Percentiles rank a stretch among this genome's conserved stretches.
Conservation (phyloP, 2,888 invertebrate species). For the Pachliopta kotzebuea region DNA sequence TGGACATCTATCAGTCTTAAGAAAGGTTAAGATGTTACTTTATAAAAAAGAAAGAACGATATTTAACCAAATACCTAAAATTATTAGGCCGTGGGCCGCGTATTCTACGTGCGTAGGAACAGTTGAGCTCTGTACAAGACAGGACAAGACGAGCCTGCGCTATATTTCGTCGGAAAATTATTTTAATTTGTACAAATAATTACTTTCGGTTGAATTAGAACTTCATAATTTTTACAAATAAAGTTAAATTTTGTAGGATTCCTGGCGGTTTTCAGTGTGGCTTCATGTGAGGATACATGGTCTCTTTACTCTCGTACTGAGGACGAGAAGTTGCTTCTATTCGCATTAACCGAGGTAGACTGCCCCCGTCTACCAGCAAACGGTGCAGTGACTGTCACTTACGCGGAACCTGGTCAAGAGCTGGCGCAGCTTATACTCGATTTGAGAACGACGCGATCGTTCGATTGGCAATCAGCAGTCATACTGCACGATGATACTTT, state of each 20-base stretch:
- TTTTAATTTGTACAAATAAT: no score
- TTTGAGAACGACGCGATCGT: conserved; percentile 82
- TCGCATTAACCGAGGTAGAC: conserved; percentile 89
- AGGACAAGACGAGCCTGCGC: no score
- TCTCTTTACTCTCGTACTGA: conserved; percentile 82
- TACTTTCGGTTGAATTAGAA: no score
- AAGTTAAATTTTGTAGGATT: conserved; percentile 76
- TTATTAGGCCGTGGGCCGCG: no score
- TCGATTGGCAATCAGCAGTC: conserved; percentile 87
- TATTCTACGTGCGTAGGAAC: no score
- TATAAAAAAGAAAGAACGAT: background rate
- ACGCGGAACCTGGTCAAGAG: conserved; percentile 85
- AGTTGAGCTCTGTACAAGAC: no score
- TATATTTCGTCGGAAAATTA: no score
- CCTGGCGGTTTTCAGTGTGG: conserved; percentile 85
- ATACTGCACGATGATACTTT: conserved; percentile 87
- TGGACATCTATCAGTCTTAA: conserved; percentile 85
- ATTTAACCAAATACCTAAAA: no score
- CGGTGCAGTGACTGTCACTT: conserved; percentile 86
- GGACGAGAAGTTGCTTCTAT: conserved; percentile 83
- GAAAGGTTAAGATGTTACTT: conserved; percentile 74
- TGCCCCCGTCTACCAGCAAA: conserved; percentile 87
- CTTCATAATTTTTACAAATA: background rate
- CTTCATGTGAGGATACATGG: conserved; percentile 89
- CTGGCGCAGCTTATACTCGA: conserved; percentile 89